phyloP scores from a whole-genome alignment of 2,113 vertebrate species.

The Crypturellus undulatus region DNA sequence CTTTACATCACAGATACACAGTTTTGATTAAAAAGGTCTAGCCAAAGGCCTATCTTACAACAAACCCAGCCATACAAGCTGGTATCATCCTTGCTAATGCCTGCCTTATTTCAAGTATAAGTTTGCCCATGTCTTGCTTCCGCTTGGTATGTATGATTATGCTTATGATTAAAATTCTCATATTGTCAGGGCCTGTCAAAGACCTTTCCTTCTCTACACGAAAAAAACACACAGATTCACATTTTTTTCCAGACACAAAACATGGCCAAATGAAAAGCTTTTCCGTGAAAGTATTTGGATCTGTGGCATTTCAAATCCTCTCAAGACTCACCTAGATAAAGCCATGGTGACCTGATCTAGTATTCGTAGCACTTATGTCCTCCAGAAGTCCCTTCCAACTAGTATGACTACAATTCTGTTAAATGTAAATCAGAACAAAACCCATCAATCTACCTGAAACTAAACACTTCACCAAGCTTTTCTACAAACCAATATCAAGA shows the following conservation, averaged over 20 bases:
- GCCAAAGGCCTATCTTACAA: slow-evolving; percentile 25
- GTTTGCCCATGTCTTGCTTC: neutral
- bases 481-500: neutral
- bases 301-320: neutral
- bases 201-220: slow-evolving; percentile 20
- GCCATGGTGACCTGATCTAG: neutral
- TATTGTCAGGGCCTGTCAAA: slow-evolving; percentile 55
- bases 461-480: neutral
- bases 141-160: slow-evolving; percentile 17
- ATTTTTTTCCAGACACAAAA: neutral
- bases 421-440: neutral
- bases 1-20: neutral
- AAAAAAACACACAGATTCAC: slow-evolving; percentile 22
- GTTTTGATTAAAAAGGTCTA: slow-evolving; percentile 24
- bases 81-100: neutral
- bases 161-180: slow-evolving; percentile 60
- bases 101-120: neutral
- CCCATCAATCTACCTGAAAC: neutral
- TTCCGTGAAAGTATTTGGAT: neutral
- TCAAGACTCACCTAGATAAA: neutral
- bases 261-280: neutral
- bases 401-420: rapidly evolving
- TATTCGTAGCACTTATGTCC: neutral
- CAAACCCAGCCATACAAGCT: slow-evolving; percentile 21
- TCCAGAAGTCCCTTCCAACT: neutral